Evolutionary conservation across 2,888 invertebrate species (phyloP).

Genomic region (Perizoma flavofasciatum): DNA sequence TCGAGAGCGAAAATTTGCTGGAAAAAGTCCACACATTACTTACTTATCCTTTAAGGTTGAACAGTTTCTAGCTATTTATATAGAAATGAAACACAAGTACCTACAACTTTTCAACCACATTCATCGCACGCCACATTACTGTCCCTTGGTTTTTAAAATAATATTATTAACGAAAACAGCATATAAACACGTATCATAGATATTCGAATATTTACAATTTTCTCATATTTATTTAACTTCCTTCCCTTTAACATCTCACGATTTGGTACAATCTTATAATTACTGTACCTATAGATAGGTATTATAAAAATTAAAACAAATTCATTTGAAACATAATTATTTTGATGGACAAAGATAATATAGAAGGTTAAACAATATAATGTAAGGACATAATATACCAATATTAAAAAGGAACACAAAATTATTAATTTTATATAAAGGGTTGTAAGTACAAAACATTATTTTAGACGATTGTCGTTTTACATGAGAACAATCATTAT

Average conservation of each 20-base stretch:
- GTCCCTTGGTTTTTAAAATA: conserved; percentile 53
- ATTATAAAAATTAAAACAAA: conserved; percentile 26
- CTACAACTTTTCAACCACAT: conserved; percentile 15
- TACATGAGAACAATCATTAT: conserved; percentile 74
- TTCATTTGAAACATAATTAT: conserved; percentile 29
- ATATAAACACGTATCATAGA: conserved; percentile 74
- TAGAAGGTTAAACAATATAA: conserved; percentile 31
- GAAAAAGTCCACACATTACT: conserved; percentile 29
- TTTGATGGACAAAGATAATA: conserved; percentile 33
- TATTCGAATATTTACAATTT: conserved; percentile 74
- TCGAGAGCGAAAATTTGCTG: conserved; percentile 23
- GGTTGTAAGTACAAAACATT: conserved; percentile 72
- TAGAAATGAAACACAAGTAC: conserved; percentile 28
- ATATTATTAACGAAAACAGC: conserved; percentile 65
- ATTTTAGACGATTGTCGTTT: conserved; percentile 60
- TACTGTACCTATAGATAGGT: conserved; percentile 23
- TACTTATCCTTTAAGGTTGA: conserved; percentile 20
- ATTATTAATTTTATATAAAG: conserved; percentile 47
- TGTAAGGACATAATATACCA: conserved; percentile 18
- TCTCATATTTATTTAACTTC: conserved; percentile 51
- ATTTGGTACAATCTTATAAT: conserved; percentile 58
- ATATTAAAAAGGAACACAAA: conserved; percentile 16
- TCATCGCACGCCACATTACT: conserved; percentile 22
- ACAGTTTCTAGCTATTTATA: conserved; percentile 40
- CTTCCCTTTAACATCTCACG: conserved; percentile 55